Evolutionary conservation across 1,140 invertebrate species (phyloP).

Genomic region (Mycetomoellerius zeteki): DNA sequence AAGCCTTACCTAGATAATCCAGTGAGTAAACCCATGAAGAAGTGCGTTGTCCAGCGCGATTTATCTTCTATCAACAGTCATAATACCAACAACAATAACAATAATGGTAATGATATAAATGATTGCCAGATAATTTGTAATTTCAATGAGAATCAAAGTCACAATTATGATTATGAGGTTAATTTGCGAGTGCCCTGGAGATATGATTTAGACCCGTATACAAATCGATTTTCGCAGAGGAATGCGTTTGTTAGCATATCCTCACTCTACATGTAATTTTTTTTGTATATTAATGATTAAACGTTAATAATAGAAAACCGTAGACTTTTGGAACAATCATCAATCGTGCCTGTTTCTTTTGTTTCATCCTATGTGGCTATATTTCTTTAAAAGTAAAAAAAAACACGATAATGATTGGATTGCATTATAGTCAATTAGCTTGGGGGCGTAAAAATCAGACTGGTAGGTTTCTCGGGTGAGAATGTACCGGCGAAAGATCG

Average conservation of each 20-base stretch:
- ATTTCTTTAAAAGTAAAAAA: slow-evolving; percentile 9
- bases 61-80: slow-evolving; percentile 68
- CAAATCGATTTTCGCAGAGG: slow-evolving; percentile 71
- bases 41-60: slow-evolving; percentile 56
- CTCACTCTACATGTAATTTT: slow-evolving; percentile 37
- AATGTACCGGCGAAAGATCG: slow-evolving; percentile 62
- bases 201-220: slow-evolving; percentile 68
- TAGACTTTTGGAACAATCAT: not conserved
- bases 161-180: slow-evolving; percentile 80
- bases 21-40: slow-evolving; percentile 80
- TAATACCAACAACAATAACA: slow-evolving; percentile 80
- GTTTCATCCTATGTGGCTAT: not conserved
- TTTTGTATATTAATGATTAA: not conserved
- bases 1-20: slow-evolving; percentile 90
- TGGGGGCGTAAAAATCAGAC: not conserved
- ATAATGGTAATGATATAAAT: slow-evolving; percentile 82
- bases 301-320: not conserved
- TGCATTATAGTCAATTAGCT: not conserved
- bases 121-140: slow-evolving; percentile 82
- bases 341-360: not conserved
- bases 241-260: slow-evolving; percentile 85
- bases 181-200: slow-evolving; percentile 82
- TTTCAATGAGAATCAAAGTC: slow-evolving; percentile 78
- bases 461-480: slow-evolving; percentile 33
- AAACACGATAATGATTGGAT: not conserved